A percentile compares a stretch with the other conserved stretches of the same genome.
These are phyloP conservation scores for Diglossa cyanea DNA, from an alignment of 2,797 vertebrate genomes.

Conservation along the genomic window DNA sequence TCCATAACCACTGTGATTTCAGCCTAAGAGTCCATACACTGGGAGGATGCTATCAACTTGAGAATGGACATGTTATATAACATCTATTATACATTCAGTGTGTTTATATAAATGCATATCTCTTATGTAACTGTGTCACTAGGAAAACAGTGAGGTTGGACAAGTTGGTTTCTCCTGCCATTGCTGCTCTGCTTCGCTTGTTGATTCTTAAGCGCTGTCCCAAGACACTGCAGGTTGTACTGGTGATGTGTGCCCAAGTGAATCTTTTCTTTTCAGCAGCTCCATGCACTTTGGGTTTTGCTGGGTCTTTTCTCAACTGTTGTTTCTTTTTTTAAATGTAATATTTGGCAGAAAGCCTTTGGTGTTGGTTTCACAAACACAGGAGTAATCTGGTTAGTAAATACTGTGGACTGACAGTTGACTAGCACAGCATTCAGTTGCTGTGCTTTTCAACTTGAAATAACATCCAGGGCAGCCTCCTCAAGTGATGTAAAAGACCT, in stretches of 20 bases:
- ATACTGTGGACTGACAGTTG: neutral
- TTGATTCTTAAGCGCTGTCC: neutral
- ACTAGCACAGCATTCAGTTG: neutral
- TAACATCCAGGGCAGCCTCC: slow-evolving; percentile 1
- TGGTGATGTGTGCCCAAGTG: neutral
- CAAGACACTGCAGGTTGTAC: neutral
- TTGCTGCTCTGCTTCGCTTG: neutral
- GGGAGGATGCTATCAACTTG: neutral
- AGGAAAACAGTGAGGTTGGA: neutral
- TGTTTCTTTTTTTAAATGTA: neutral
- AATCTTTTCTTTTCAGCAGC: slow-evolving; percentile 1
- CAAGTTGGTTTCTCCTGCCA: neutral
- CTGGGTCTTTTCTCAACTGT: neutral
- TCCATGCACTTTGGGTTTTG: neutral
- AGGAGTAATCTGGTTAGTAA: neutral
- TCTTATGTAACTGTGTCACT: slow-evolving; percentile 33
- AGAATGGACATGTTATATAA: neutral
- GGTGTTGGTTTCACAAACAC: neutral
- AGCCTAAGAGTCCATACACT: neutral
- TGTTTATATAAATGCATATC: slow-evolving; percentile 27
- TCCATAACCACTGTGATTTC: neutral
- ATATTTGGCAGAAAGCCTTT: slow-evolving; percentile 7
- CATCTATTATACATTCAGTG: neutral
- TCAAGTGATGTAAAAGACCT: slow-evolving; percentile 35
- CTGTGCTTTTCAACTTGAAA: slow-evolving; percentile 35